Conservation (phyloP, 2,888 invertebrate species). For the Rhorus exstirpatorius region DNA sequence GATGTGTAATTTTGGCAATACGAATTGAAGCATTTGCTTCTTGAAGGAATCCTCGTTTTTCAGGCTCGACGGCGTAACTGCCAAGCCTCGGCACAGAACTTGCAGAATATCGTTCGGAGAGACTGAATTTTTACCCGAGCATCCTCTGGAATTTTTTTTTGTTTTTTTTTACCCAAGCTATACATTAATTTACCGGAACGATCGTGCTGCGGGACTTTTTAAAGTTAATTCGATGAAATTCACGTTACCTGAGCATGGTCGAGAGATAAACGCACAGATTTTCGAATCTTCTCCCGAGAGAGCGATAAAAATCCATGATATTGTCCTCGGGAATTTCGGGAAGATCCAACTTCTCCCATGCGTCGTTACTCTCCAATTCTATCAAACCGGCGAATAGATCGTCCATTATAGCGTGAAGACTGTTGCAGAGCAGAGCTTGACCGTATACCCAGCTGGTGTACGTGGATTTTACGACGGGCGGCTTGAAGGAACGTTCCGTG, state of each 20-base stretch:
- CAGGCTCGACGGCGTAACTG: constrained; percentile 79
- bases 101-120: constrained; percentile 78
- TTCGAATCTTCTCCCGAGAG: constrained; percentile 78
- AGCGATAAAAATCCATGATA: constrained; percentile 78
- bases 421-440: constrained; percentile 80
- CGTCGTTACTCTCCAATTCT: constrained; percentile 74
- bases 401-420: constrained; percentile 80
- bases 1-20: constrained; percentile 80
- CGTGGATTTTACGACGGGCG: constrained; percentile 73
- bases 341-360: constrained; percentile 77
- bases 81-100: constrained; percentile 79
- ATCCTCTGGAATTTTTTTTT: constrained; percentile 74
- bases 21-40: constrained; percentile 77
- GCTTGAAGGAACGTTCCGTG: constrained; percentile 79
- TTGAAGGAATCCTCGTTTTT: constrained; percentile 75
- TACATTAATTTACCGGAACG: background rate
- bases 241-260: constrained; percentile 76
- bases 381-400: constrained; percentile 78
- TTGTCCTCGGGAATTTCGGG: constrained; percentile 76
- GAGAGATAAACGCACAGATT: constrained; percentile 81
- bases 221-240: background rate
- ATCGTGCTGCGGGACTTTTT: background rate
- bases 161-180: background rate
- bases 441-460: constrained; percentile 77
- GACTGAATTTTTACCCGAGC: constrained; percentile 77